phyloP scores from a whole-genome alignment of 2,888 invertebrate genomes.

The Mesorhabditis sp. region DNA sequence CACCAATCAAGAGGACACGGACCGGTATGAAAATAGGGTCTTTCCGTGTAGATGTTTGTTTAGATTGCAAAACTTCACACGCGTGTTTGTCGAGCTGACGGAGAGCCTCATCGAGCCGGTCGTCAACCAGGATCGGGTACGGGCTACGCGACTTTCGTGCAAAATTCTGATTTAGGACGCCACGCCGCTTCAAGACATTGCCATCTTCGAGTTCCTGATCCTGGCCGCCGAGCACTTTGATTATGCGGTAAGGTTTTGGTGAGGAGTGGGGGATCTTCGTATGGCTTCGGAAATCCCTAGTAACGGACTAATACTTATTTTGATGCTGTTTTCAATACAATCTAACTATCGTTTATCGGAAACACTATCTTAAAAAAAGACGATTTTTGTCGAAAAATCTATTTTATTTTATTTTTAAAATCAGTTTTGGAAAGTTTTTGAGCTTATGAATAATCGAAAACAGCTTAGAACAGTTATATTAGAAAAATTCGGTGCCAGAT shows the following conservation, averaged over 20 bases:
- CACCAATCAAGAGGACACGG: slow-evolving; percentile 86
- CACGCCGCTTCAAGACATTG: slow-evolving; percentile 19
- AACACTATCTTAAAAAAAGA: too few species aligned
- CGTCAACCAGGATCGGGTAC: slow-evolving; percentile 61
- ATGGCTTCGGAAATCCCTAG: too few species aligned
- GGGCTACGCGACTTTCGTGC: slow-evolving; percentile 3
- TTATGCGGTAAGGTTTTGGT: slow-evolving; percentile 75
- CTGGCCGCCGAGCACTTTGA: slow-evolving; percentile 93
- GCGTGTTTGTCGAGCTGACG: slow-evolving; percentile 88
- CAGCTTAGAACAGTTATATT: not conserved
- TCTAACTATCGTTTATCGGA: too few species aligned
- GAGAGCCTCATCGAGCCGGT: slow-evolving; percentile 85
- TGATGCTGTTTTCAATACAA: too few species aligned
- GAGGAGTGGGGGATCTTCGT: too few species aligned
- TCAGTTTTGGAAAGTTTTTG: too few species aligned
- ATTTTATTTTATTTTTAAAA: too few species aligned
- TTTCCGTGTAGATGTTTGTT: slow-evolving; percentile 18
- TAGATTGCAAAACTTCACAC: slow-evolving; percentile 82
- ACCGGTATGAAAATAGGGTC: slow-evolving; percentile 66
- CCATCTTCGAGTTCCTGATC: slow-evolving; percentile 81
- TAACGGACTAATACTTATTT: too few species aligned
- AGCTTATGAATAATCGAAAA: too few species aligned
- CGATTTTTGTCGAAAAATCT: too few species aligned
- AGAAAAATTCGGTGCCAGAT: not conserved
- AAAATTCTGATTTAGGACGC: slow-evolving; percentile 8